A percentile compares a stretch with the other conserved stretches of the same genome.
phyloP scores from a whole-genome alignment of 2,888 invertebrate species.

The Dryobotodes eremita region DNA sequence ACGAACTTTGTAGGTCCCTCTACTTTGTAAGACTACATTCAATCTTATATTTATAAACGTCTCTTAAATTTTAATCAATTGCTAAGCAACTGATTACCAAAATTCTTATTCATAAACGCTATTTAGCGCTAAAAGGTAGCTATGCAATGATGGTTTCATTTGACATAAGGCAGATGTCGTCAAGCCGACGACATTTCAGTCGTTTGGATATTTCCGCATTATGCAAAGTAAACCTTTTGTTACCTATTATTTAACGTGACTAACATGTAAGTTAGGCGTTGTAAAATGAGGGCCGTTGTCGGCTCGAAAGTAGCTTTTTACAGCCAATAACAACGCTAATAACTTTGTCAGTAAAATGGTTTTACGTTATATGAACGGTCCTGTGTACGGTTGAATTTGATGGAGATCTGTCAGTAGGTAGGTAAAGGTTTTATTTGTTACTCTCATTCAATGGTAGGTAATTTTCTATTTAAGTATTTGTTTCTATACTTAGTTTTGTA shows the following conservation, averaged over 20 bases:
- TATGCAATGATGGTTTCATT: no score
- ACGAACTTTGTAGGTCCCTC: no score
- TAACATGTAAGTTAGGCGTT: constrained; percentile 60
- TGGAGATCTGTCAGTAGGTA: constrained; percentile 24
- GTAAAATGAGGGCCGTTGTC: constrained; percentile 74
- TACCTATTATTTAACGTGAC: background rate
- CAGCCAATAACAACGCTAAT: constrained; percentile 78
- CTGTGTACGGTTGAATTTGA: constrained; percentile 32
- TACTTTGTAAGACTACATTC: no score
- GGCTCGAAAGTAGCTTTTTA: constrained; percentile 76
- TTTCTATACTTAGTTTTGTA: background rate
- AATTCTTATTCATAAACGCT: no score
- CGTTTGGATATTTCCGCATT: no score
- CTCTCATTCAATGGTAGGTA: constrained; percentile 11
- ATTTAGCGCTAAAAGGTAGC: no score
- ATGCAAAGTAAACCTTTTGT: constrained; percentile 23
- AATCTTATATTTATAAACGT: no score
- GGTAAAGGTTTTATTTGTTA: constrained; percentile 23
- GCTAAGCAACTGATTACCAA: no score
- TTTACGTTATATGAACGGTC: constrained; percentile 70
- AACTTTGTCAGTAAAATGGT: constrained; percentile 77
- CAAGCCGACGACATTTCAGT: no score
- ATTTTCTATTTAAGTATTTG: constrained; percentile 7
- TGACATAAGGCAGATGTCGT: no score
- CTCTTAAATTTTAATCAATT: no score